These are phyloP conservation scores for Papilio dardanus DNA, from an alignment of 1,140 invertebrate species.

Conservation along the genomic window DNA sequence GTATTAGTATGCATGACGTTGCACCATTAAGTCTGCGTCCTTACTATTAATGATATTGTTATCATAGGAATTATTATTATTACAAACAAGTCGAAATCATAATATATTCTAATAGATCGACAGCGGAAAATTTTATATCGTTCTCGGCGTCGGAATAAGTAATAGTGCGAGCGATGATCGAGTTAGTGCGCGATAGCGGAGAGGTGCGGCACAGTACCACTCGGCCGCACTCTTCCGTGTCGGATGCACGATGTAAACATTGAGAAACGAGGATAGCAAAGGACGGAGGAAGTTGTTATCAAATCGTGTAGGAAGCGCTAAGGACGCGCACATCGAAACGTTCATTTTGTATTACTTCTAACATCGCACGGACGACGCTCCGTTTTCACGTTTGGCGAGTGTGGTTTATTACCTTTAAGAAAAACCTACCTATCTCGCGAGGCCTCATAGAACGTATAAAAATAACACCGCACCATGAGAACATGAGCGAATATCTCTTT, in stretches of 20 bases:
- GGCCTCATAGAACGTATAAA: conserved; percentile 48
- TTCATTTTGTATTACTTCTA: conserved; percentile 49
- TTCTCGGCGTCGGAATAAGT: conserved; percentile 51
- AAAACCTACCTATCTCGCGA: conserved; percentile 37
- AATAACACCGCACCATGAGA: conserved; percentile 60
- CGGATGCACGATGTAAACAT: conserved; percentile 61
- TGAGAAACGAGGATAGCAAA: conserved; percentile 67
- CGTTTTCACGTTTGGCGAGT: conserved; percentile 40
- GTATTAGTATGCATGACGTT: conserved; percentile 79
- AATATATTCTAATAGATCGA: conserved; percentile 60
- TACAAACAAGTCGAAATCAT: conserved; percentile 71
- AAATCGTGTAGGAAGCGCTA: conserved; percentile 72
- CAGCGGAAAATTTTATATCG: conserved; percentile 61
- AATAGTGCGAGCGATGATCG: conserved; percentile 51
- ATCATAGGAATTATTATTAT: conserved; percentile 80
- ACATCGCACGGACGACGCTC: conserved; percentile 43
- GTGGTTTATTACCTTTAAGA: conserved; percentile 39
- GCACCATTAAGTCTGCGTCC: conserved; percentile 77
- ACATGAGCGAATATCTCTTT: conserved; percentile 70
- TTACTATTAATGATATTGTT: conserved; percentile 81
- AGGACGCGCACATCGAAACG: conserved; percentile 52
- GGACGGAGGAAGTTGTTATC: conserved; percentile 77
- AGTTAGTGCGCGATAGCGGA: conserved; percentile 47
- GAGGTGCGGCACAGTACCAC: conserved; percentile 44
- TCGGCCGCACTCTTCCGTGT: conserved; percentile 58